Base-by-base conservation (phyloP, 2,797 vertebrate genomes). In the Emydoidea blandingii region DNA sequence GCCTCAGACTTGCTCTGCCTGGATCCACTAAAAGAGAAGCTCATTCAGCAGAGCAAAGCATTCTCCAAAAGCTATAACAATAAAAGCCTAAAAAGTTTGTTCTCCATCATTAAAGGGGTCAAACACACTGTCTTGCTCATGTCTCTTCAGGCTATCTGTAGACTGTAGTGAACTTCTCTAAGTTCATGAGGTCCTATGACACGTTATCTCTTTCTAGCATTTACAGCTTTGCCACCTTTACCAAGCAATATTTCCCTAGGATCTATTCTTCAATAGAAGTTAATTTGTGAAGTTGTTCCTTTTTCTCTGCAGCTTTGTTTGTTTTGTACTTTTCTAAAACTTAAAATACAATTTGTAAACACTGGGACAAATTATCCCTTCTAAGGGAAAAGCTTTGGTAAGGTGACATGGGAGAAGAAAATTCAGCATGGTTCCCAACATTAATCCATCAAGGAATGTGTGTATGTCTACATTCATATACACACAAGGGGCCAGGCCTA, bases 51-150 rank as follows among this genome's bases (percentile, higher is more conserved):
- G 50, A 53, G 50, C 19, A n/a, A 23, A 80, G n/a, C 31, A 23
- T 50, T 53, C 11, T 80, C 50, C 19, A 53, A n/a, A 53, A 52
- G 21, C 53, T 49, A 50, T 34, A 50, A 41, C 37, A 57, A 27
- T 2, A 1, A 4, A 1, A 0, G 0, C 5, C 1, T 14, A 15
- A 44, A 1, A 7, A 54, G 53, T 8, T 31, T 79, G 14, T 47
- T 57, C 47, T 3, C 1, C 18, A n/a, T 8, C 76, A 86, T 80
- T 53, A 50, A 34, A 78, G 80, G 59, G 7, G 37, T 31, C 50
- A 56, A 41, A 53, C n/a, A 44, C 31, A 16, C 72, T 3, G 2
- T 1, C 34, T 29, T 15, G 44, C 34, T 76, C 29, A 3, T 54
- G 34, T 82, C 76, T 90, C 34, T 25, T 79, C 23, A 79, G 65